Base-by-base conservation (phyloP, 1,140 invertebrate genomes). In the Neodiprion fabricii region DNA sequence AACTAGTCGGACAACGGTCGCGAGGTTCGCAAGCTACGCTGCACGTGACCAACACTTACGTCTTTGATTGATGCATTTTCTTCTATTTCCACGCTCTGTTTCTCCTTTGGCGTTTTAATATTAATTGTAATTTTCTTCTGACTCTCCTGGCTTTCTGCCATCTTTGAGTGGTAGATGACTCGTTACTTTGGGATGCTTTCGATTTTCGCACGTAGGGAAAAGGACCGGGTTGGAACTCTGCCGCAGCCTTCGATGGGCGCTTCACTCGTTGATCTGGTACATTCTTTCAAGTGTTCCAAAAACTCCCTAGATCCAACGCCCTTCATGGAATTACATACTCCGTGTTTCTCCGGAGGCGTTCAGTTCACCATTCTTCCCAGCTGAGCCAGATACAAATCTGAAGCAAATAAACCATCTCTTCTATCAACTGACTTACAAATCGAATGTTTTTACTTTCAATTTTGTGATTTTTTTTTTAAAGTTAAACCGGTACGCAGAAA, bases 101-200 rank as follows among this genome's bases (percentile, higher is more conserved):
- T 93, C 88, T 98, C 96, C 91, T 98, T 98, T 50, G 97, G 95
- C 76, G 97, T 98, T 95, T 98, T 98, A 73, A 99, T 95, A 82
- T 94, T 96, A 85, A 99, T 92, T 81, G 92, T 96, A 85, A 98
- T 95, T 88, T 90, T 91, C 80, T 90, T 91, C 68, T 81, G 81
- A 78, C 77, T 79, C 72, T 85, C 83, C 79, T 84, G 86, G 79
- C 80, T 83, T 83, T 89, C 87, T 88, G 87, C 87, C 87, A 89
- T 88, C 86, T 88, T 89, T 87, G 73, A 86, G 84, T 75, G 81
- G 80, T 80, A 81, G 84, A 88, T 89, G 87, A 89, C 87, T 89
- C 85, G 87, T 82, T 86, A 85, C 81, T 87, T 88, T 89, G 77
- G 53, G 79, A 86, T 79, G 78, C 70, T 47, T 50, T 71, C 70